Percentiles rank a stretch among this genome's conserved stretches.
phyloP scores from a whole-genome alignment of 2,113 vertebrate species.

The Lynx canadensis region DNA sequence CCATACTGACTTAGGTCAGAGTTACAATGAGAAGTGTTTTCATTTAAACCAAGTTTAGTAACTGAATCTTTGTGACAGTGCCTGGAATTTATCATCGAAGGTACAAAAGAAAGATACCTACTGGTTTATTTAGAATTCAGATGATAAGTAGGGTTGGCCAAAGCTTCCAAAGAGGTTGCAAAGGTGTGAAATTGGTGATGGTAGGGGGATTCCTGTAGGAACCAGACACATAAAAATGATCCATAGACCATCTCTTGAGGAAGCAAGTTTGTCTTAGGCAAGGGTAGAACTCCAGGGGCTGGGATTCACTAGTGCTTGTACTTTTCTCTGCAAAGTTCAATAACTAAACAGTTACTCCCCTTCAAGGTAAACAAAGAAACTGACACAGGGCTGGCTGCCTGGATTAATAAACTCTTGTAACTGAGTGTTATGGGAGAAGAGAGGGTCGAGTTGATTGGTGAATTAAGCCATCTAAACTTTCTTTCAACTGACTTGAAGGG shows the following conservation, averaged over 20 bases:
- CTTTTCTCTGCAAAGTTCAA: neutral
- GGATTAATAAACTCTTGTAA: neutral
- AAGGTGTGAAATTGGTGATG: neutral
- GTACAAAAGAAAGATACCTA: neutral
- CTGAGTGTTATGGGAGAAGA: neutral
- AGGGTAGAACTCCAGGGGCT: neutral
- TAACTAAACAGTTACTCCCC: neutral
- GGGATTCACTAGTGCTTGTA: neutral
- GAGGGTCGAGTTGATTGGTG: neutral
- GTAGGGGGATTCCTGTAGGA: neutral
- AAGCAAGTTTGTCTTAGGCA: neutral
- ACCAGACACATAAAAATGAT: neutral
- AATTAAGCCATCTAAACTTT: neutral
- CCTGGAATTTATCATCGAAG: neutral
- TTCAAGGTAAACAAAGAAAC: conserved; percentile 12
- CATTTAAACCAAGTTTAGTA: conserved; percentile 24
- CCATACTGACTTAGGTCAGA: neutral
- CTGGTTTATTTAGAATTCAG: neutral
- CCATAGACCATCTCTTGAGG: neutral
- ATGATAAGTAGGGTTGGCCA: neutral
- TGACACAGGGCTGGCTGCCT: neutral
- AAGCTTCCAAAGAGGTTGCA: neutral
- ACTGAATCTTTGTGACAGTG: conserved; percentile 1
- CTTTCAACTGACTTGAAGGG: conserved; percentile 26
- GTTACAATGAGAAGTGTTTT: conserved; percentile 15